phyloP scores from a whole-genome alignment of 2,888 invertebrate genomes.

The Mesodorylaimus sp. region DNA sequence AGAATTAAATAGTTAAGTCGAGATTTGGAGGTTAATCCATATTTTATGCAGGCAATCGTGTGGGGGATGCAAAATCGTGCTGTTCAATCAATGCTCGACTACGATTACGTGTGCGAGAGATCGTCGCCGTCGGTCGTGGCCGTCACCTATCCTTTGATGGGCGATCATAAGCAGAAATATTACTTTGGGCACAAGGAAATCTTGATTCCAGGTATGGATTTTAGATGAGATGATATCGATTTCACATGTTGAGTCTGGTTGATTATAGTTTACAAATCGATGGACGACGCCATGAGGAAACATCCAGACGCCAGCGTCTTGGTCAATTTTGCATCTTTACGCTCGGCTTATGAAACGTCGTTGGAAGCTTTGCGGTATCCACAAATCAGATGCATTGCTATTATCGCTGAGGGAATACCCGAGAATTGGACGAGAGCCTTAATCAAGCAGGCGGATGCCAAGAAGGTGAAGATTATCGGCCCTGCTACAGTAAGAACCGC shows the following conservation, averaged over 20 bases:
- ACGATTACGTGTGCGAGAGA: slow-evolving; percentile 79
- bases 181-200: slow-evolving; percentile 99
- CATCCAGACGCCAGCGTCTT: slow-evolving; percentile 85
- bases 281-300: slow-evolving; percentile 84
- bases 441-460: slow-evolving; percentile 47
- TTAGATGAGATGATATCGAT: not conserved
- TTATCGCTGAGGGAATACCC: slow-evolving; percentile 97
- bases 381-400: slow-evolving; percentile 80
- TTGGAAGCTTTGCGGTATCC: slow-evolving; percentile 79
- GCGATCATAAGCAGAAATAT: slow-evolving; percentile 93
- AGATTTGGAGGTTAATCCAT: too few species aligned
- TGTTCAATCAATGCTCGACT: slow-evolving; percentile 85
- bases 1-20: too few species aligned
- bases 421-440: slow-evolving; percentile 92
- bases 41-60: slow-evolving; percentile 63
- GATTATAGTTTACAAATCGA: slow-evolving; percentile 75
- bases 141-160: slow-evolving; percentile 87
- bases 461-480: slow-evolving; percentile 69
- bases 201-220: slow-evolving; percentile 45
- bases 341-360: slow-evolving; percentile 91
- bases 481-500: slow-evolving; percentile 51
- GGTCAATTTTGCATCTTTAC: slow-evolving; percentile 83
- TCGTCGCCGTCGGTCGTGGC: slow-evolving; percentile 69
- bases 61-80: slow-evolving; percentile 99
- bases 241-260: too few species aligned